Percentiles rank a stretch among this genome's conserved stretches.
These are phyloP conservation scores for Pelobates cultripes DNA, from an alignment of 2,797 vertebrate genomes.

Conservation along the genomic window DNA sequence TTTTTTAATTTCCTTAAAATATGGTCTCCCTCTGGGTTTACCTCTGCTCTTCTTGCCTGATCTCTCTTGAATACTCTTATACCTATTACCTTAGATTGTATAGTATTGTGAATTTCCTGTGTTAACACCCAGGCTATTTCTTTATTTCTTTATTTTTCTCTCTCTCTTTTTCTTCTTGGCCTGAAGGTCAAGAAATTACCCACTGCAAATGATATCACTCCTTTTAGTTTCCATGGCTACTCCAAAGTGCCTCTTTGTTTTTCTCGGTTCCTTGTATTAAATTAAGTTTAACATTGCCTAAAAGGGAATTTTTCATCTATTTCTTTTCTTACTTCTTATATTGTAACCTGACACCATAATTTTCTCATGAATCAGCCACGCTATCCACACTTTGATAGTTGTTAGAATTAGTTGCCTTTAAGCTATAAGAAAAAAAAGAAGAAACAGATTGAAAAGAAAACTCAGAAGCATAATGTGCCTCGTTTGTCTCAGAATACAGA, in stretches of 20 bases:
- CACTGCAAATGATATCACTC: constrained; percentile 1
- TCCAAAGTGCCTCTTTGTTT: constrained; percentile 2
- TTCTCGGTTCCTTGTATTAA: constrained; percentile 12
- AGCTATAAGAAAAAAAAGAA: constrained; percentile 5
- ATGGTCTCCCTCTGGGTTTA: too few relatives aligned
- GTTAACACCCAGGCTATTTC: not conserved
- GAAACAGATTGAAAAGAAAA: not conserved
- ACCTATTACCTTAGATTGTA: not conserved
- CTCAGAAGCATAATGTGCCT: not conserved
- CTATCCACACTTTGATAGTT: constrained; percentile 1
- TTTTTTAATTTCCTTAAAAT: too few relatives aligned
- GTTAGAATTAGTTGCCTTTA: constrained; percentile 5
- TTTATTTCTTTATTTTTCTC: not conserved
- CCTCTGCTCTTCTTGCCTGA: not conserved
- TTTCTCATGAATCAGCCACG: constrained; percentile 1
- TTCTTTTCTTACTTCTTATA: constrained; percentile 14
- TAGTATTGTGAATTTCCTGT: constrained; percentile 1
- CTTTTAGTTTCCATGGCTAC: constrained; percentile 2
- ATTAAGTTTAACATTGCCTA: constrained; percentile 10
- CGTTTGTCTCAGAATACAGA: not conserved
- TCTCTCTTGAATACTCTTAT: not conserved
- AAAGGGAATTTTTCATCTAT: constrained; percentile 10
- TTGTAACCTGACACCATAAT: constrained; percentile 7
- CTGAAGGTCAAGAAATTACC: constrained; percentile 15
- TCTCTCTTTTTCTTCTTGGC: not conserved